Percentiles rank a stretch among this genome's conserved stretches.
Conservation (phyloP, 2,888 invertebrate species). For the Himalopsyche japonica region DNA sequence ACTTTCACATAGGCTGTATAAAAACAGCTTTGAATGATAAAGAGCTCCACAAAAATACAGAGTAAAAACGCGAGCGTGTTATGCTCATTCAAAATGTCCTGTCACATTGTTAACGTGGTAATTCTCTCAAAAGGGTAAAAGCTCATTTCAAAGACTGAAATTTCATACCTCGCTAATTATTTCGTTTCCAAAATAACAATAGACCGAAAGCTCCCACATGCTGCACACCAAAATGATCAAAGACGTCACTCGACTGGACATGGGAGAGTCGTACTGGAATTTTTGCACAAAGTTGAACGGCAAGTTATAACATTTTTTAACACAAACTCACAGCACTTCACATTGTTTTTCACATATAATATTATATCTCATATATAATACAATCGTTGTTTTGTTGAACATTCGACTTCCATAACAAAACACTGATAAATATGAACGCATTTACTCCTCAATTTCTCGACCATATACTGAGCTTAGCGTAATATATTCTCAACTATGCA, state of each 20-base stretch:
- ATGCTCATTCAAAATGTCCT: neutral
- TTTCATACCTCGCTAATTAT: slow-evolving; percentile 29
- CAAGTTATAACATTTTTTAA: neutral
- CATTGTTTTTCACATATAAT: too few relatives aligned
- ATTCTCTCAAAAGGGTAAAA: neutral
- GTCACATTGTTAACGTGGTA: neutral
- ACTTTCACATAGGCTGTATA: too few relatives aligned
- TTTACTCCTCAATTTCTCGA: too few relatives aligned
- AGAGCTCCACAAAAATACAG: too few relatives aligned
- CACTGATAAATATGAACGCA: too few relatives aligned
- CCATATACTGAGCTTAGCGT: too few relatives aligned
- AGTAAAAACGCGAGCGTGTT: neutral
- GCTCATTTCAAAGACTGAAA: neutral
- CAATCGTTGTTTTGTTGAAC: too few relatives aligned
- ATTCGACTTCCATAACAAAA: too few relatives aligned
- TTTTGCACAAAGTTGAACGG: neutral
- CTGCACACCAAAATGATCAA: slow-evolving; percentile 34
- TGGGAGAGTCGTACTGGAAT: slow-evolving; percentile 29
- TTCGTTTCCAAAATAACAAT: slow-evolving; percentile 39
- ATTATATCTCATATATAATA: too few relatives aligned
- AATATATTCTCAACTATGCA: too few relatives aligned
- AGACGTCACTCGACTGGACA: slow-evolving; percentile 35
- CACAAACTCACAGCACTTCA: neutral
- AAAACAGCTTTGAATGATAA: too few relatives aligned
- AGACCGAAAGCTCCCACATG: slow-evolving; percentile 37